Conservation (phyloP, 2,888 invertebrate species). For the Metopia argyrocephala region DNA sequence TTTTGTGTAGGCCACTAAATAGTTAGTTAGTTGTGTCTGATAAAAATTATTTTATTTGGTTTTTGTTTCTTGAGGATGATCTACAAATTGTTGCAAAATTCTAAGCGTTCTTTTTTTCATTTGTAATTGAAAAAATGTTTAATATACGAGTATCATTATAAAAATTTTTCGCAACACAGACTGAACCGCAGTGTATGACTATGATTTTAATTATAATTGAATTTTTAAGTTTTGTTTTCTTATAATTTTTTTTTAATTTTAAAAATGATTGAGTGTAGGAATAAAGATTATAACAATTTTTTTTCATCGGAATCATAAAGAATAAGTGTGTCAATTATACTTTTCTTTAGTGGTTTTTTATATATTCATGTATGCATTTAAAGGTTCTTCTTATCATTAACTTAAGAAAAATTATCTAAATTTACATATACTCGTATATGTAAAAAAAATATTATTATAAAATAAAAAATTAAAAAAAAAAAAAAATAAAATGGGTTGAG, state of each 20-base stretch:
- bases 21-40: too few relatives aligned
- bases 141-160: conserved; percentile 27
- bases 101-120: conserved; percentile 11
- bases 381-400: conserved; percentile 25
- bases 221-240: not conserved
- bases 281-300: not conserved
- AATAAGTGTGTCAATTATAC: conserved; percentile 62
- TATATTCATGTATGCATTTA: conserved; percentile 5
- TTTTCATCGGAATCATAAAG: conserved; percentile 12
- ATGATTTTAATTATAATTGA: not conserved
- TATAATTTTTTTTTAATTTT: not conserved
- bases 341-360: conserved; percentile 45
- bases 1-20: too few relatives aligned
- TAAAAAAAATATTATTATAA: not conserved
- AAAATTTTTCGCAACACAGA: too few relatives aligned
- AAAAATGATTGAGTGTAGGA: not conserved
- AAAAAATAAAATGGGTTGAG: conserved; percentile 62
- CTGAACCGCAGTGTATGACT: not conserved
- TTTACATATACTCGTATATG: not conserved
- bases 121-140: conserved; percentile 21
- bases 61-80: conserved; percentile 12
- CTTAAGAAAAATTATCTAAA: conserved; percentile 27
- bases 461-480: conserved; percentile 34
- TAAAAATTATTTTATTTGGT: not conserved
- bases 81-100: conserved; percentile 5